Conservation (phyloP, 2,113 vertebrate species). For the Pelusios castaneus region DNA sequence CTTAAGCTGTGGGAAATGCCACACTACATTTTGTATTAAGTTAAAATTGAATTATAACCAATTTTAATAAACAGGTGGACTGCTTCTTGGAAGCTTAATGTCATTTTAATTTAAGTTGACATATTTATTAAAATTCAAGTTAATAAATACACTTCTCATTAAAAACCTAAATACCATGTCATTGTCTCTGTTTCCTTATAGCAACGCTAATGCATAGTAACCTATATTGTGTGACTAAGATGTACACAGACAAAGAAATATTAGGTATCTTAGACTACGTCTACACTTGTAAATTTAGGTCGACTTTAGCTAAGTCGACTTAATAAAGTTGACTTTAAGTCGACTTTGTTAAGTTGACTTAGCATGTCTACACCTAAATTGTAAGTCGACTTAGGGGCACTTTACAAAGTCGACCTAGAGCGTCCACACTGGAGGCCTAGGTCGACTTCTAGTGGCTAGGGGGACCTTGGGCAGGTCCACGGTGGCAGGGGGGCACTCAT, state of each 20-base stretch:
- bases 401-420: too few species aligned
- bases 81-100: neutral
- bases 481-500: too few species aligned
- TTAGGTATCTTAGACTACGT: neutral
- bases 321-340: too few species aligned
- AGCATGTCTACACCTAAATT: too few species aligned
- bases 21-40: neutral
- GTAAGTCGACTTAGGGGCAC: too few species aligned
- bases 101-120: neutral
- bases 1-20: neutral
- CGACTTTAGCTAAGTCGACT: too few species aligned
- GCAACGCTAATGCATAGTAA: neutral
- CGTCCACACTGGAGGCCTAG: too few species aligned
- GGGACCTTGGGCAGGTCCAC: too few species aligned
- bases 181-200: neutral
- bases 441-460: too few species aligned
- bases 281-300: too few species aligned
- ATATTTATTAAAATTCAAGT: constrained; percentile 13
- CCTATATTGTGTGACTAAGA: constrained; percentile 14
- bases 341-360: too few species aligned
- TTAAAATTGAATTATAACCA: neutral
- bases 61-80: neutral
- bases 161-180: neutral
- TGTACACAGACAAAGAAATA: neutral
- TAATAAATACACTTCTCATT: neutral